Evolutionary conservation across 2,113 vertebrate species (phyloP).

Genomic region (Paradisaea rubra): DNA sequence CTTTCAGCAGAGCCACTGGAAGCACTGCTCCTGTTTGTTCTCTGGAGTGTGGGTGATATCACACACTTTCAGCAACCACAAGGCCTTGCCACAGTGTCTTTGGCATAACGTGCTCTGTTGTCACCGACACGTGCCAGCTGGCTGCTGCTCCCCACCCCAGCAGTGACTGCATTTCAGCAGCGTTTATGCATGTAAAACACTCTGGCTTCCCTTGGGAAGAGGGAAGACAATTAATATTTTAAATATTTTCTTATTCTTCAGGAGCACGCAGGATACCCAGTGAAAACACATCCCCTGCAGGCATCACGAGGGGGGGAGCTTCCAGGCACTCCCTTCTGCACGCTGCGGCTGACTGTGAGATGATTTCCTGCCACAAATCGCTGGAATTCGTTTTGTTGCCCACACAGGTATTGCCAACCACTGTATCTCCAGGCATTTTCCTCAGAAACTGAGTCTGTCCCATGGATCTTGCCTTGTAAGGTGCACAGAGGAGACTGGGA

Average conservation of each 20-base stretch:
- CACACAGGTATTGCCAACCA: not conserved
- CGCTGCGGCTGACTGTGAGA: not conserved
- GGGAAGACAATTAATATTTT: not conserved
- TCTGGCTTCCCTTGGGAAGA: not conserved
- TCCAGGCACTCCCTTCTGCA: not conserved
- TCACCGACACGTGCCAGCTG: constrained; percentile 10
- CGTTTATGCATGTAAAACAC: not conserved
- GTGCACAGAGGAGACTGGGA: not conserved
- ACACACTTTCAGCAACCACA: not conserved
- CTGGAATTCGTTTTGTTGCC: not conserved
- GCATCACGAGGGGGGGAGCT: not conserved
- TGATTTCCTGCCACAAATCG: not conserved
- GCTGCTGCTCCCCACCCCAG: constrained; percentile 23
- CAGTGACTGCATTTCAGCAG: not conserved
- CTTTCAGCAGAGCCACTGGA: not conserved
- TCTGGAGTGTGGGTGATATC: not conserved
- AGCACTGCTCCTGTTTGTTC: not conserved
- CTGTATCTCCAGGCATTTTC: not conserved
- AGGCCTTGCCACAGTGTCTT: not conserved
- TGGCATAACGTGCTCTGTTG: not conserved
- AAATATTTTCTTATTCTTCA: not conserved
- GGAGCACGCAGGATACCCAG: not conserved
- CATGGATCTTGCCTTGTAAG: not conserved
- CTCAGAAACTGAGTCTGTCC: not conserved
- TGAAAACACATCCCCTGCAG: not conserved